phyloP scores from a whole-genome alignment of 2,113 vertebrate genomes.

The Oncorhynchus mykiss region DNA sequence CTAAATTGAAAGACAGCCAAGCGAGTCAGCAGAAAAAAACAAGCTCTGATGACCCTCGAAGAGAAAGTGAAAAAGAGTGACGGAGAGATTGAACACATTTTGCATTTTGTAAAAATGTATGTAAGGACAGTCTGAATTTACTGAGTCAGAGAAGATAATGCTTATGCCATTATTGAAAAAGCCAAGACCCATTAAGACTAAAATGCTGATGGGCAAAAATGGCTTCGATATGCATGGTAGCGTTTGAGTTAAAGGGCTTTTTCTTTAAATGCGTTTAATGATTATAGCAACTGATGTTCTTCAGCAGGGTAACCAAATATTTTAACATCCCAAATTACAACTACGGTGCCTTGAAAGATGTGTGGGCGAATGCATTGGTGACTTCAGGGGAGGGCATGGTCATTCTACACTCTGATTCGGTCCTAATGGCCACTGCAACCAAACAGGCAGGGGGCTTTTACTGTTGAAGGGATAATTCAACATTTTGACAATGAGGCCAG shows the following conservation, averaged over 20 bases:
- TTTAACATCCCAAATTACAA: not conserved
- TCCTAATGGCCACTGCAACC: no score
- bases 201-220: not conserved
- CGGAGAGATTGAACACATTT: not conserved
- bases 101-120: not conserved
- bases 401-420: no score
- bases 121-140: not conserved
- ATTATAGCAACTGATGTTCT: not conserved
- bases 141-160: not conserved
- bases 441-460: no score
- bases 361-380: no score
- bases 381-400: no score
- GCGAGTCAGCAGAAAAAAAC: conserved; percentile 53
- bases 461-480: no score
- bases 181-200: not conserved
- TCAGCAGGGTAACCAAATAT: not conserved
- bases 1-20: conserved; percentile 64
- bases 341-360: not conserved
- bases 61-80: conserved; percentile 5
- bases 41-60: conserved; percentile 36
- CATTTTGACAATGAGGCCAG: no score
- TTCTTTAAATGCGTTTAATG: not conserved
- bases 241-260: not conserved
- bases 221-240: conserved; percentile 5
- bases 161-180: not conserved